A percentile compares a stretch with the other conserved stretches of the same genome.
phyloP scores from a whole-genome alignment of 2,113 vertebrate species.

The Pseudorasbora parva region DNA sequence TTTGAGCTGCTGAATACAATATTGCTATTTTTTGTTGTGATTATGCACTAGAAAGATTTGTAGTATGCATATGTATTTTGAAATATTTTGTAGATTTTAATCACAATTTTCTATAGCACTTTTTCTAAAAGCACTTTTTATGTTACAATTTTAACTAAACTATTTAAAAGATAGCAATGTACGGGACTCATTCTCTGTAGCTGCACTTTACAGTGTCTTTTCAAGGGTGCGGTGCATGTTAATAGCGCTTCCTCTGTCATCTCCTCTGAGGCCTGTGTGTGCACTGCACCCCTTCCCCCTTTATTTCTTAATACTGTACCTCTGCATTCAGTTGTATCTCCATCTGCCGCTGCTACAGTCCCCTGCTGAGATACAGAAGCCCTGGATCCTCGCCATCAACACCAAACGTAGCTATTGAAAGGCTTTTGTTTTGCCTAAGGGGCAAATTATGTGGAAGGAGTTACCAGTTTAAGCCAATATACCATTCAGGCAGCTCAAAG shows the following conservation, averaged over 20 bases:
- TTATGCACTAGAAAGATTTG: background rate
- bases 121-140: background rate
- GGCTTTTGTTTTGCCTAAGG: conserved; percentile 35
- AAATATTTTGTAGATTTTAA: background rate
- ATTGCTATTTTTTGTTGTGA: background rate
- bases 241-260: background rate
- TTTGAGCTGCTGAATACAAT: background rate
- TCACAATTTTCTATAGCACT: background rate
- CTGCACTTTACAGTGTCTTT: background rate
- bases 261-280: conserved; percentile 14
- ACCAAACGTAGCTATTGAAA: conserved; percentile 12
- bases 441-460: conserved; percentile 35
- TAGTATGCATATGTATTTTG: background rate
- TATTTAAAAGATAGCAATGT: background rate
- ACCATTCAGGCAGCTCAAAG: conserved; percentile 5
- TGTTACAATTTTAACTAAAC: background rate
- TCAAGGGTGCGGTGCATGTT: background rate
- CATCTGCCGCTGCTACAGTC: conserved; percentile 26
- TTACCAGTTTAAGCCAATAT: conserved; percentile 24
- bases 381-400: background rate
- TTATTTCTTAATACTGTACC: conserved; percentile 42
- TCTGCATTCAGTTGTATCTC: conserved; percentile 25
- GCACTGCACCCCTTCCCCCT: conserved; percentile 35
- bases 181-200: background rate
- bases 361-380: conserved; percentile 26